These are phyloP conservation scores for Stichopus chloronotus DNA, from an alignment of 35 echinoderm and acorn worm species.

Conservation along the genomic window DNA sequence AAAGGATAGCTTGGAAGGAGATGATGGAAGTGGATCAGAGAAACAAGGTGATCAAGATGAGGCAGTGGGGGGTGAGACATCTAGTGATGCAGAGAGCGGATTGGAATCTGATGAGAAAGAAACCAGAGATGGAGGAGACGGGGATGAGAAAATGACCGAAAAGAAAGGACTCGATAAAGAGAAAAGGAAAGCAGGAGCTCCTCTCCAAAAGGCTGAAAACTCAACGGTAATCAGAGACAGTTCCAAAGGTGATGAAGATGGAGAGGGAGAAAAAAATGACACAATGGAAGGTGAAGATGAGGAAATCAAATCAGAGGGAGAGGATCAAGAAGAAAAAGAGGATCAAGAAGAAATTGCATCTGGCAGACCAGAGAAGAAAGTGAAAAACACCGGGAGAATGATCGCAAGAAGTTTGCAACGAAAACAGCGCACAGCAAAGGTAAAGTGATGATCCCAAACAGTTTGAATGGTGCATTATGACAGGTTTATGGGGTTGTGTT, in stretches of 20 bases:
- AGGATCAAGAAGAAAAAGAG: background rate
- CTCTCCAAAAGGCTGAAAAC: background rate
- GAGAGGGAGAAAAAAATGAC: background rate
- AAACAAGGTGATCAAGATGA: background rate
- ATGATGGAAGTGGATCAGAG: conserved; percentile 28
- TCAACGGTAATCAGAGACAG: background rate
- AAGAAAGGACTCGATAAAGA: background rate
- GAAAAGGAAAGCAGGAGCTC: background rate
- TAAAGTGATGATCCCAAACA: too few relatives aligned
- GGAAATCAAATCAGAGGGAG: background rate
- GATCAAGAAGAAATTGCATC: background rate
- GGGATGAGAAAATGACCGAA: background rate
- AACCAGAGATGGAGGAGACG: background rate
- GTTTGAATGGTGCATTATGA: too few relatives aligned
- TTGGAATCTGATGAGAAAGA: conserved; percentile 4
- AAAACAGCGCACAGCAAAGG: too few relatives aligned
- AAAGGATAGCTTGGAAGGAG: background rate
- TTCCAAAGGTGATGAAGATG: conserved; percentile 1
- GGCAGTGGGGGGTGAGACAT: background rate
- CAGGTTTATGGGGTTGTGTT: too few relatives aligned
- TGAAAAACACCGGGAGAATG: background rate
- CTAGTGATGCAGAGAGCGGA: conserved; percentile 37
- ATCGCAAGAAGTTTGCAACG: background rate
- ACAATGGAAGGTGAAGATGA: background rate
- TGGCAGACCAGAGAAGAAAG: background rate